These are phyloP conservation scores for Steinernema scapterisci DNA, from an alignment of 2,888 invertebrate species.

Conservation along the genomic window DNA sequence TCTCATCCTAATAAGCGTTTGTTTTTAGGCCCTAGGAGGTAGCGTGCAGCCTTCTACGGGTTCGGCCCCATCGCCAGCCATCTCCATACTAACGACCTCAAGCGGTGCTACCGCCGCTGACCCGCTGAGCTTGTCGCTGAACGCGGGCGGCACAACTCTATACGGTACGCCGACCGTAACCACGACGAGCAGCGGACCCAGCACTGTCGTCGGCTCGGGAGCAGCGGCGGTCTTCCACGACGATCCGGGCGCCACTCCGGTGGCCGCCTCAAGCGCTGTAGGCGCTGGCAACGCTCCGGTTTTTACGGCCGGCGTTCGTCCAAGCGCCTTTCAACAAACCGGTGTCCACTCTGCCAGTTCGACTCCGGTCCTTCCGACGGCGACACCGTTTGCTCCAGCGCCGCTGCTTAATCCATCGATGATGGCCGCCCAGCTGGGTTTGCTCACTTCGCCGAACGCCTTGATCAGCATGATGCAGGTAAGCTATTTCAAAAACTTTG, in stretches of 20 bases:
- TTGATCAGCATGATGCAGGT: constrained; percentile 57
- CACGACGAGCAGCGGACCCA: constrained; percentile 8
- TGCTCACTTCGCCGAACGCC: constrained; percentile 47
- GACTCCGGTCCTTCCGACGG: constrained; percentile 15
- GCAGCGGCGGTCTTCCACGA: constrained; percentile 11
- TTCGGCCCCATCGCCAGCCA: constrained; percentile 31
- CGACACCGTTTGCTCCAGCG: constrained; percentile 4
- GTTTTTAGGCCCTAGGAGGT: constrained; percentile 29
- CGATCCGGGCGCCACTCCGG: constrained; percentile 20
- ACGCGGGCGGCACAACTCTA: constrained; percentile 15
- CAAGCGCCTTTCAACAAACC: constrained; percentile 31
- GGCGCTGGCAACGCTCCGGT: constrained; percentile 32
- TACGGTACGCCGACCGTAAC: constrained; percentile 26
- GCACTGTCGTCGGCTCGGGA: constrained; percentile 9
- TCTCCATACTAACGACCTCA: constrained; percentile 19
- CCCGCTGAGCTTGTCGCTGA: constrained; percentile 30
- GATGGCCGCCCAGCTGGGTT: constrained; percentile 56
- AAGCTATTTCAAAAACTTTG: neutral
- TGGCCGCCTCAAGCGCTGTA: constrained; percentile 29
- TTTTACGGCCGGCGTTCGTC: constrained; percentile 27
- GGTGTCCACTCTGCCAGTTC: constrained; percentile 29
- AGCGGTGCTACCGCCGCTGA: constrained; percentile 12
- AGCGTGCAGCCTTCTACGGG: constrained; percentile 31
- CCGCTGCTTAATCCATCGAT: constrained; percentile 70
- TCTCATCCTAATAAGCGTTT: neutral